Base-by-base conservation (phyloP, 92 coral and sea anemone genomes). In the Virgularia gustaviana region DNA sequence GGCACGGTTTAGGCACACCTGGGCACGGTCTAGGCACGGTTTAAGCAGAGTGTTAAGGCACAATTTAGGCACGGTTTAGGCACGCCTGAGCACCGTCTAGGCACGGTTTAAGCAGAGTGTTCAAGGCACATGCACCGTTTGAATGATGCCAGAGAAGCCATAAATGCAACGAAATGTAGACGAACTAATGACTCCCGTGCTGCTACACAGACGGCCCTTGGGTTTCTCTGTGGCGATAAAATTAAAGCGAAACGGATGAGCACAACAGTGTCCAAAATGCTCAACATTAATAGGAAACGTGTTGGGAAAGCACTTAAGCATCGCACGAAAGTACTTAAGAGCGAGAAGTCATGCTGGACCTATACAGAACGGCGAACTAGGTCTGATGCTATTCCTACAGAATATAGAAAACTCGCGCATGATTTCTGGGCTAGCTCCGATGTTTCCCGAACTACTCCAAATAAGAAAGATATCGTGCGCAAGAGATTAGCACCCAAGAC, bases 351-450 rank as follows among this genome's bases (percentile, higher is more conserved):
- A 32, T 20, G 78, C 31, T 83, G 87, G 83, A 31, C 60, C 16
- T 63, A 13, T 16, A 52, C 63, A 11, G 71, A 81, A 63, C 71
- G 65, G 25, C 57, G 36, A 19, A 49, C 80, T 0, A 18, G 83
- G 29, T 77, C 34, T 0, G 79, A 76, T 10, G 73, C 86, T 11
- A 57, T 41, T 34, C 28, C 85, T n/a, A 63, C 70, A 20, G 76
- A 75, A 39, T 62, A 74, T 19, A 51, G 80, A 2, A 81, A 75
- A 41, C 73, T 45, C 15, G 75, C 67, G 0, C 60, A 72, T 20
- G 49, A 72, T 28, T 80, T 72, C 51, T 72, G 75, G 75, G 65
- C 70, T 0, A 73, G 84, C 54, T 75, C 84, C 3, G 84, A 49
- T 10, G 63, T 74, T 10, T 64, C 81, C 62, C 33, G 81, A 28